Conservation (phyloP, 1,140 invertebrate genomes). For the Drosophila malerkotliana region DNA sequence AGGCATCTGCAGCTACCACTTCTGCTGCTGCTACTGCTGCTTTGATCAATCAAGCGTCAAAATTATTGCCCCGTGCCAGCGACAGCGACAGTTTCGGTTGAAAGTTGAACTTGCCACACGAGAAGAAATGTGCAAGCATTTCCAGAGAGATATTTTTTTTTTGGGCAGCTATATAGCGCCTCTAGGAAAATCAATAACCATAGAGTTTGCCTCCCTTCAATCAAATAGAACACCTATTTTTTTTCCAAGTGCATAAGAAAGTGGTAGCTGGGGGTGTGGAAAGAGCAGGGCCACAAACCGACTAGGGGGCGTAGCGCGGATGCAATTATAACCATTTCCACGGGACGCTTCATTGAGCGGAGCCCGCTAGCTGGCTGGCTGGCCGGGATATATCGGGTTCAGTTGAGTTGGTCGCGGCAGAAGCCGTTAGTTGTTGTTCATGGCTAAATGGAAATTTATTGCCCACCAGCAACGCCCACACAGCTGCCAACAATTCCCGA, state of each 20-base stretch:
- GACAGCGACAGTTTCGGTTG: slow-evolving; percentile 35
- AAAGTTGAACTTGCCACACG: slow-evolving; percentile 23
- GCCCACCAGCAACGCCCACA: slow-evolving; percentile 72
- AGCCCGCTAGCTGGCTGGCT: slow-evolving; percentile 8
- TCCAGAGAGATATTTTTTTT: too few species aligned
- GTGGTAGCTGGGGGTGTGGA: background rate
- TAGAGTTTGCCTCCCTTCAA: too few species aligned
- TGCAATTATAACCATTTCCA: slow-evolving; percentile 81
- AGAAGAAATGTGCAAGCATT: background rate
- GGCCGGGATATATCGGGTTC: slow-evolving; percentile 32
- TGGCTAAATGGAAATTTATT: slow-evolving; percentile 80
- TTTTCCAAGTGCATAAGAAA: slow-evolving; percentile 8
- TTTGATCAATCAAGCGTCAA: slow-evolving; percentile 82
- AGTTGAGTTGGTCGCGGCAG: slow-evolving; percentile 44
- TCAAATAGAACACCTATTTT: too few species aligned
- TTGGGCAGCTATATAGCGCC: too few species aligned
- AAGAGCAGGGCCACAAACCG: background rate
- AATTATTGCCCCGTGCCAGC: slow-evolving; percentile 71
- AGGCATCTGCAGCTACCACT: slow-evolving; percentile 19
- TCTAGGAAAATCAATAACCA: too few species aligned
- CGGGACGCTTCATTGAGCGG: slow-evolving; percentile 77
- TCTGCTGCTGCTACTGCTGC: slow-evolving; percentile 52
- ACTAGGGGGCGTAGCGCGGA: slow-evolving; percentile 54
- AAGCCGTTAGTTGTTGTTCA: slow-evolving; percentile 57
- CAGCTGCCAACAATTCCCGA: slow-evolving; percentile 40